phyloP scores from a whole-genome alignment of 2,113 vertebrate genomes.

The Alexandromys fortis region DNA sequence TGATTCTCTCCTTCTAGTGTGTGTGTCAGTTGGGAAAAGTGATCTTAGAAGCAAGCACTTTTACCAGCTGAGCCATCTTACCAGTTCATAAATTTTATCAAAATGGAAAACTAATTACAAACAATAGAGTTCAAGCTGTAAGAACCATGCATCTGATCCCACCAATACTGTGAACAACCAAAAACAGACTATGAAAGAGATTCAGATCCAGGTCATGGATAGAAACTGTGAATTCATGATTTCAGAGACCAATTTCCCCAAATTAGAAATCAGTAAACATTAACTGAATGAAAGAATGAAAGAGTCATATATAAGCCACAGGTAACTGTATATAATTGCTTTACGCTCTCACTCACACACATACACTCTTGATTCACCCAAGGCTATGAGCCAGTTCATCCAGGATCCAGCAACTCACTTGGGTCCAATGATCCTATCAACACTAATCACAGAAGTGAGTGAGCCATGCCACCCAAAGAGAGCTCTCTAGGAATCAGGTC shows the following conservation, averaged over 20 bases:
- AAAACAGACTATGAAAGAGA: not conserved
- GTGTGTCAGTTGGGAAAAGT: not conserved
- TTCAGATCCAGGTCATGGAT: too few relatives aligned
- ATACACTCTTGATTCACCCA: not conserved
- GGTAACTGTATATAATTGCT: not conserved
- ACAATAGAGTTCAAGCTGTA: not conserved
- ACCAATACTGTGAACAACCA: not conserved
- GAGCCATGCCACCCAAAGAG: rapidly evolving
- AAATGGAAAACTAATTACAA: not conserved
- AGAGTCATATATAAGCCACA: not conserved
- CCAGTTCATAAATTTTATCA: not conserved
- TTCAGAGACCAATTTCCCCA: not conserved
- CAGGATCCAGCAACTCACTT: not conserved
- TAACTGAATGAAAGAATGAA: not conserved
- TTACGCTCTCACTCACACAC: not conserved
- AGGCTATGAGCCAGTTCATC: not conserved
- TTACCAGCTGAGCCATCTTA: not conserved
- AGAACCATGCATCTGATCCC: not conserved
- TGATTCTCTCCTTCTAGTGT: not conserved
- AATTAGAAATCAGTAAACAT: not conserved
- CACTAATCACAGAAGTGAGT: not conserved
- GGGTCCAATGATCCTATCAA: too few relatives aligned
- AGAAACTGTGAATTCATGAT: not conserved
- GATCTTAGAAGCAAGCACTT: too few relatives aligned
- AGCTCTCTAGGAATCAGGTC: rapidly evolving